Conservation (phyloP, 1,140 invertebrate genomes). For the Sitobion miscanthi region DNA sequence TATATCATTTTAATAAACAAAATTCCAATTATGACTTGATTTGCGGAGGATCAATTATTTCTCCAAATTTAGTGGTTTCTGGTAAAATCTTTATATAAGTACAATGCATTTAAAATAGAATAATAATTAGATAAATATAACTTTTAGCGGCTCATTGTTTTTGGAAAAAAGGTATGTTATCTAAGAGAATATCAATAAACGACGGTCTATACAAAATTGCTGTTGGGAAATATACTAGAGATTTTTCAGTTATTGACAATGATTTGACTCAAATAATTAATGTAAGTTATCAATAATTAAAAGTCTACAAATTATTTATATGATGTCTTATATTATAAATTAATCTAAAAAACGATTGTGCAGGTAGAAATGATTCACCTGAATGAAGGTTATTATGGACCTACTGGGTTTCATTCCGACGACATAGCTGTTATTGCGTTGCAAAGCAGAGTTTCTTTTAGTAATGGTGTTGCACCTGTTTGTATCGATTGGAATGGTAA, state of each 20-base stretch:
- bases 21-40: background rate
- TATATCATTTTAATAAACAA: background rate
- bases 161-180: background rate
- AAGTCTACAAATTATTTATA: no score
- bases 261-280: no score
- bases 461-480: background rate
- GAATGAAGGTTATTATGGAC: background rate
- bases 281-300: no score
- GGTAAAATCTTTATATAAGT: background rate
- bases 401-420: background rate
- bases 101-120: background rate
- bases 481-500: background rate
- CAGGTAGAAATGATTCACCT: background rate
- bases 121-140: no score
- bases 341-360: no score
- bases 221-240: no score
- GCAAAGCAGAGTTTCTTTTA: background rate
- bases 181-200: background rate
- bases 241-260: no score
- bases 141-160: background rate
- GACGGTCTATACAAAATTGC: background rate
- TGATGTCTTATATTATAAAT: background rate
- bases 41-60: background rate
- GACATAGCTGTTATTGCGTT: constrained; percentile 17
- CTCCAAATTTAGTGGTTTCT: background rate